phyloP scores from a whole-genome alignment of 2,797 vertebrate species.

The Coreius guichenoti region DNA sequence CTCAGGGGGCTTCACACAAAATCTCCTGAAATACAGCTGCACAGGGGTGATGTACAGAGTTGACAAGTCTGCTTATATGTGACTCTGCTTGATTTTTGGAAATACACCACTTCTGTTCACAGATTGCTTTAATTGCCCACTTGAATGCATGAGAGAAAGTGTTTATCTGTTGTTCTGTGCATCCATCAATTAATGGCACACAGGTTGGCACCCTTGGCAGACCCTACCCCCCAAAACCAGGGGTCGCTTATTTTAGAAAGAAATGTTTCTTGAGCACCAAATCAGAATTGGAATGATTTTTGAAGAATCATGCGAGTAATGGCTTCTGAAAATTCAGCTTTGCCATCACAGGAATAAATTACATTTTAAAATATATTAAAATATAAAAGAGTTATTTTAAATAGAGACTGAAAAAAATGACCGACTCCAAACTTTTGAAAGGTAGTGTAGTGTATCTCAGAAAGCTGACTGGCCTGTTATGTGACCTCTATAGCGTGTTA shows the following conservation, averaged over 20 bases:
- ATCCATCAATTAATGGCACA: background rate
- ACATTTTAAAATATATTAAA: background rate
- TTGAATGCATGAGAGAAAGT: background rate
- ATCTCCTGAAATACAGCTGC: constrained; percentile 48
- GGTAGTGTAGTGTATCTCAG: background rate
- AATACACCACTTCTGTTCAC: background rate
- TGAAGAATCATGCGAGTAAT: background rate
- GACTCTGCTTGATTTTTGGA: background rate
- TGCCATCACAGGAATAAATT: background rate
- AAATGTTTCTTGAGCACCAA: background rate
- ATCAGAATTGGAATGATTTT: background rate
- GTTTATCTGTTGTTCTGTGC: background rate
- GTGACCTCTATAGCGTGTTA: background rate
- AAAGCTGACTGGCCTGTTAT: background rate
- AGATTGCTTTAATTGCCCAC: background rate
- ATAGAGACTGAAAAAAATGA: background rate
- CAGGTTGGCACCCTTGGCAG: background rate
- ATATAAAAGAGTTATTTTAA: background rate
- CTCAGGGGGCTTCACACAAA: constrained; percentile 28
- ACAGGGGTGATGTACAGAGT: constrained; percentile 3
- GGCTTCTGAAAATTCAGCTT: background rate
- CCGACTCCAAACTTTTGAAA: background rate
- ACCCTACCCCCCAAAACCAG: background rate
- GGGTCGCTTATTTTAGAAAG: background rate
- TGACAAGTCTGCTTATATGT: background rate